A percentile compares a stretch with the other conserved stretches of the same genome.
These are phyloP conservation scores for Dryobota labecula DNA, from an alignment of 2,888 invertebrate genomes.

Conservation along the genomic window DNA sequence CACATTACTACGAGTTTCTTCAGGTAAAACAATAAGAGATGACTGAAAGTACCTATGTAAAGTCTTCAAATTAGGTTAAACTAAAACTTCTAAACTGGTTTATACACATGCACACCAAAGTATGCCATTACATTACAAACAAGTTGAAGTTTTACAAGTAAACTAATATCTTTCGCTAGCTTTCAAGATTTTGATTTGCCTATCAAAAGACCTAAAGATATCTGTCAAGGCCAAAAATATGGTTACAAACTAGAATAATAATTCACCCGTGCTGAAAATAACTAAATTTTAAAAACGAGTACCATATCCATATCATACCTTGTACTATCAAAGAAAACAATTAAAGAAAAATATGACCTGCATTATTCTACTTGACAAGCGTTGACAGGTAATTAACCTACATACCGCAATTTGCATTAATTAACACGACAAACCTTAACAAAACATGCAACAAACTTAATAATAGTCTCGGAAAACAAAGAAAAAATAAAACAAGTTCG, in stretches of 20 bases:
- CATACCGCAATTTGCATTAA: slow-evolving; percentile 12
- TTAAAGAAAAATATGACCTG: neutral
- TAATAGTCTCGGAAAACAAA: neutral
- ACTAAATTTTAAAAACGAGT: neutral
- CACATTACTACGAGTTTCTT: neutral
- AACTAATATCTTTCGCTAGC: neutral
- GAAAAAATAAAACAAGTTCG: neutral
- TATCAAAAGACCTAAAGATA: neutral
- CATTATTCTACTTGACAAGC: neutral
- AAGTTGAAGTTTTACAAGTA: neutral
- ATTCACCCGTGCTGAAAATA: neutral
- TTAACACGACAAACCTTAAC: slow-evolving; percentile 10
- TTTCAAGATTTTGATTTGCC: neutral
- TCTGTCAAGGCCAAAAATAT: no score
- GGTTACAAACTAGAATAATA: neutral
- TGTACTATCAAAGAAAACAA: neutral
- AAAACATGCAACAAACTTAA: slow-evolving; percentile 23
- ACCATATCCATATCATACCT: no score
- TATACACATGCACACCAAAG: neutral
- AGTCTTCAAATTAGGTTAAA: neutral
- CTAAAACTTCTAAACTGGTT: neutral
- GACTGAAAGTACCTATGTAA: neutral
- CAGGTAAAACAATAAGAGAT: neutral
- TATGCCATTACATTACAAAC: neutral
- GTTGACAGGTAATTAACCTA: slow-evolving; percentile 21